Conservation (phyloP, 1,140 invertebrate species). For the Lepidotrigona ventralis region DNA sequence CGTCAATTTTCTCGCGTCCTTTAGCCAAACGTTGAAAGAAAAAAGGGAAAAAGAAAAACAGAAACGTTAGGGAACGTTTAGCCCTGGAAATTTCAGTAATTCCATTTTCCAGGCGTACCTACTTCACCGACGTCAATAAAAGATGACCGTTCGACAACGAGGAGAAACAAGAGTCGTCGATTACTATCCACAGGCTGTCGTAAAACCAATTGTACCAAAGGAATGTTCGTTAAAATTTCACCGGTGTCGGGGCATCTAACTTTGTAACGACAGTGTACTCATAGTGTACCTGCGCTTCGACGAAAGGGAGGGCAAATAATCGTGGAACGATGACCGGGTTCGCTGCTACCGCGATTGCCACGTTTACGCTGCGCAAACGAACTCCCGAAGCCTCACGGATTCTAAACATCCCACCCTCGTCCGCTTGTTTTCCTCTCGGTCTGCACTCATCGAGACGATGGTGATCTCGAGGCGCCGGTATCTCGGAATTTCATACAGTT, state of each 20-base stretch:
- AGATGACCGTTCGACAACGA: neutral
- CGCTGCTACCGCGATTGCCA: constrained; percentile 43
- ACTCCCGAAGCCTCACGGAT: constrained; percentile 46
- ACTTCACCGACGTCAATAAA: neutral
- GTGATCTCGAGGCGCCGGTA: neutral
- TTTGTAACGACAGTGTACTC: constrained; percentile 8
- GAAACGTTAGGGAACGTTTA: neutral
- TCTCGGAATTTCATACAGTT: neutral
- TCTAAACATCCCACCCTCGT: constrained; percentile 41
- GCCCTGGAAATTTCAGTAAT: neutral
- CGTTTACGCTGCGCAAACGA: constrained; percentile 52
- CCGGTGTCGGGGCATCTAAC: neutral
- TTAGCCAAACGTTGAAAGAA: neutral
- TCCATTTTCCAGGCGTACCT: neutral
- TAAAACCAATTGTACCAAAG: neutral
- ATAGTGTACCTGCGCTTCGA: constrained; percentile 4
- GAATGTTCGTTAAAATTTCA: constrained; percentile 39
- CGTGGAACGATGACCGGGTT: constrained; percentile 44
- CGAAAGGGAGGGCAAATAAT: constrained; percentile 53
- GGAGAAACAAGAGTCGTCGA: neutral
- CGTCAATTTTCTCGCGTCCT: neutral
- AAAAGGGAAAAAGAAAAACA: neutral
- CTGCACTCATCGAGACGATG: constrained; percentile 6
- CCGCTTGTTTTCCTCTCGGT: constrained; percentile 9
- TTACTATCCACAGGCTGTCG: neutral